Evolutionary conservation across 2,888 invertebrate species (phyloP).

Genomic region (Pyrocoelia pectoralis): DNA sequence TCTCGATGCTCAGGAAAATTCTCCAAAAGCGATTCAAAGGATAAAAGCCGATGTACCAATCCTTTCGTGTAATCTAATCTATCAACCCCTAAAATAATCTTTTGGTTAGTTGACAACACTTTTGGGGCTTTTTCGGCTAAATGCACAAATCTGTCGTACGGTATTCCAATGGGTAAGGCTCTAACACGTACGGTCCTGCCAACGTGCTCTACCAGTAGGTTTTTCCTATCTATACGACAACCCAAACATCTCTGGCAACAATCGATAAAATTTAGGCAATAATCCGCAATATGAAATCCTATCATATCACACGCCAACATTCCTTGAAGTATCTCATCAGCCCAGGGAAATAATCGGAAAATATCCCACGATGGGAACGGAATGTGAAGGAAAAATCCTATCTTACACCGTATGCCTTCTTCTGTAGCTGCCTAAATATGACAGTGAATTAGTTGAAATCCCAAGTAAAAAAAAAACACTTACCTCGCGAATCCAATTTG

Average conservation of each 20-base stretch:
- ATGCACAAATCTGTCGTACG: slow-evolving; percentile 85
- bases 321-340: slow-evolving; percentile 92
- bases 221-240: slow-evolving; percentile 87
- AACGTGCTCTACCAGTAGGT: slow-evolving; percentile 85
- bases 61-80: slow-evolving; percentile 92
- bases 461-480: too few relatives aligned
- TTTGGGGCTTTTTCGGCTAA: slow-evolving; percentile 74
- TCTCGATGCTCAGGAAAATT: slow-evolving; percentile 87
- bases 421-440: slow-evolving; percentile 76
- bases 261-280: slow-evolving; percentile 90
- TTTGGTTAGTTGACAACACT: slow-evolving; percentile 75
- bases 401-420: slow-evolving; percentile 76
- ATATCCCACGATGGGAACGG: slow-evolving; percentile 96
- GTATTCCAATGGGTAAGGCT: slow-evolving; percentile 89
- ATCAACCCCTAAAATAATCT: slow-evolving; percentile 88
- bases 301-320: slow-evolving; percentile 94
- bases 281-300: slow-evolving; percentile 90
- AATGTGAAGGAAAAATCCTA: slow-evolving; percentile 94
- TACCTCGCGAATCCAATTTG: slow-evolving; percentile 88
- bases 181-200: slow-evolving; percentile 85
- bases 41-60: slow-evolving; percentile 81
- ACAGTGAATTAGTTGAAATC: too few relatives aligned
- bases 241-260: slow-evolving; percentile 88
- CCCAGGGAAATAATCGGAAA: slow-evolving; percentile 89
- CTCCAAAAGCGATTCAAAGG: slow-evolving; percentile 82